These are phyloP conservation scores for Enteromius thamalakanensis DNA, from an alignment of 2,797 vertebrate genomes.

Conservation along the genomic window DNA sequence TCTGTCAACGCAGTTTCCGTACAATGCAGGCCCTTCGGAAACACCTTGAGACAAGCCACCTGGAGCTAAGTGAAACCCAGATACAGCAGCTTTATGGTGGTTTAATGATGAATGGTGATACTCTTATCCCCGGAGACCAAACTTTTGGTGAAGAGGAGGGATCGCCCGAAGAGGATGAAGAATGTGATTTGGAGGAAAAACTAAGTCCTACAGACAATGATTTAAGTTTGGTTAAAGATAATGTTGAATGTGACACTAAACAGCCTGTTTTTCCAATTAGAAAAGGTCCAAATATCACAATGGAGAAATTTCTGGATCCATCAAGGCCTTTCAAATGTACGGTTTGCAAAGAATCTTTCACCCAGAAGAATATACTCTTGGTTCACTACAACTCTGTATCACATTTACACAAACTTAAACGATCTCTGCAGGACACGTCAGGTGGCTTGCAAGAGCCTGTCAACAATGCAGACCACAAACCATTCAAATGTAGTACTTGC, in stretches of 20 bases:
- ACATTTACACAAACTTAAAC: conserved; percentile 94
- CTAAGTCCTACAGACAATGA: conserved; percentile 85
- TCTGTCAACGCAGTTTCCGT: conserved; percentile 97
- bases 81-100: conserved; percentile 87
- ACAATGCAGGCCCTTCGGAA: conserved; percentile 97
- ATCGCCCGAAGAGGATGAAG: conserved; percentile 77
- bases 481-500: conserved; percentile 95
- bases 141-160: conserved; percentile 58
- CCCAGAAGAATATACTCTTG: conserved; percentile 97
- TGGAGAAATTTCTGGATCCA: conserved; percentile 97
- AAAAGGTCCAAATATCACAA: conserved; percentile 92
- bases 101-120: conserved; percentile 83
- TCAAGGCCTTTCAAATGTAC: conserved; percentile 98
- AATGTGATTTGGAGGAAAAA: conserved; percentile 86
- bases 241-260: conserved; percentile 85
- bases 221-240: conserved; percentile 81
- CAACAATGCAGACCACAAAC: conserved; percentile 93
- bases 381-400: conserved; percentile 99
- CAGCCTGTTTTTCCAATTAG: conserved; percentile 82
- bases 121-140: conserved; percentile 80
- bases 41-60: conserved; percentile 95
- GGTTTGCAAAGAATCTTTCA: conserved; percentile 98
- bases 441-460: conserved; percentile 85
- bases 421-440: conserved; percentile 92
- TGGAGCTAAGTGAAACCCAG: conserved; percentile 88